phyloP scores from a whole-genome alignment of 92 coral and sea anemone genomes.

The Actinostola sp. region DNA sequence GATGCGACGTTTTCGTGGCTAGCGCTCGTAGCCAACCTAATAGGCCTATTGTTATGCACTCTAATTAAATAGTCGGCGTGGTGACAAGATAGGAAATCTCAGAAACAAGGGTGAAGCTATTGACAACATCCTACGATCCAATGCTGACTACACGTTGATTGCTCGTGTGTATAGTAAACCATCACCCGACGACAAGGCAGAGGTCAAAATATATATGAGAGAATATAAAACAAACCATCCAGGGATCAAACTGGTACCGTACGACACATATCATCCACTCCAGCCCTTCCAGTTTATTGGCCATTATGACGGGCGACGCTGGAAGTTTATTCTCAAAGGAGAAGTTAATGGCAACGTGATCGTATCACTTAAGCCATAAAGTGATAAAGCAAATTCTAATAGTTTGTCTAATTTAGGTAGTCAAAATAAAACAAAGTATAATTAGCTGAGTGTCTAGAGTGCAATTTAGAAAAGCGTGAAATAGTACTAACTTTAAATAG shows the following conservation, averaged over 20 bases:
- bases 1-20: constrained; percentile 29
- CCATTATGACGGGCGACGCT: too few relatives aligned
- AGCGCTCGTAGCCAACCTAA: neutral
- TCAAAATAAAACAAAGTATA: too few relatives aligned
- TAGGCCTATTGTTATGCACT: constrained; percentile 1
- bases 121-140: neutral
- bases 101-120: constrained; percentile 7
- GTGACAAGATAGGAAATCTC: too few relatives aligned
- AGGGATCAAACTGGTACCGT: neutral
- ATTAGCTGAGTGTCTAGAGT: too few relatives aligned
- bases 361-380: too few relatives aligned
- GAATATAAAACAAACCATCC: neutral
- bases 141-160: neutral
- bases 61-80: too few relatives aligned
- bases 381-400: too few relatives aligned
- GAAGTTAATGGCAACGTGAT: neutral
- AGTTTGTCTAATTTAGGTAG: too few relatives aligned
- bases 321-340: constrained; percentile 17
- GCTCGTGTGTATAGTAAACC: constrained; percentile 9
- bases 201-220: neutral
- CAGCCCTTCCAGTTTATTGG: too few relatives aligned
- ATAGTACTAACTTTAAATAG: too few relatives aligned
- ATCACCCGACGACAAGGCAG: neutral
- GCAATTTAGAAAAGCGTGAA: too few relatives aligned
- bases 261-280: neutral